Percentiles rank a stretch among this genome's conserved stretches.
These are phyloP conservation scores for Crotalus horridus DNA, from an alignment of 2,113 vertebrate species.

Conservation along the genomic window DNA sequence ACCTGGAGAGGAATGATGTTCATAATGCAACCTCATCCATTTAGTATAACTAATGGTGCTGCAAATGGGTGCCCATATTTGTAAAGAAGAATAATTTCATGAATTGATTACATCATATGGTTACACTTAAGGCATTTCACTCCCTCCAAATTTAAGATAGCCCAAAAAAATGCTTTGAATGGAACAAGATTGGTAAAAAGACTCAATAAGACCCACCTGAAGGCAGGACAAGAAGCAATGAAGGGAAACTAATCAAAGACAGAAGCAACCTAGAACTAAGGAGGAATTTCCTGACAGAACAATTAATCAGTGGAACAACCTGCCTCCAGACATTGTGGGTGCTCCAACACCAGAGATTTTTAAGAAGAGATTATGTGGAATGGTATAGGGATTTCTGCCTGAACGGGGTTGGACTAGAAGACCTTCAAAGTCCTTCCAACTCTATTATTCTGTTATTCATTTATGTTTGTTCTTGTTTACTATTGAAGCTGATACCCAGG, in stretches of 20 bases:
- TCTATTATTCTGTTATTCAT: not conserved
- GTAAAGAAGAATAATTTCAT: not conserved
- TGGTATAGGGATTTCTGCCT: not conserved
- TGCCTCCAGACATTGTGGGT: not conserved
- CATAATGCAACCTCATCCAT: slow-evolving; percentile 55
- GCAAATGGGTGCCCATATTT: not conserved
- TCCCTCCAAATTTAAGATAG: not conserved
- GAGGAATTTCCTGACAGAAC: not conserved
- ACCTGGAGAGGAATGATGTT: slow-evolving; percentile 75
- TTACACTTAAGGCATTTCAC: not conserved
- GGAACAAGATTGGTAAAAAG: not conserved
- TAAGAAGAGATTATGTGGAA: not conserved
- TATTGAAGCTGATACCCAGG: not conserved
- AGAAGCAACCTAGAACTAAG: not conserved
- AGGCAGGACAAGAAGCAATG: not conserved
- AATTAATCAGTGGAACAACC: not conserved
- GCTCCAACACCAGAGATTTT: not conserved
- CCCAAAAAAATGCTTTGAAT: not conserved
- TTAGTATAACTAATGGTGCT: not conserved
- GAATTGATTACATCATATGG: not conserved
- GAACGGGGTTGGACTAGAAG: not conserved
- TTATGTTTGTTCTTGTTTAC: not conserved
- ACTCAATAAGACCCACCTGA: not conserved
- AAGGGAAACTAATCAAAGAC: not conserved
- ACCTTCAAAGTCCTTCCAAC: not conserved